phyloP scores from a whole-genome alignment of 92 coral and sea anemone species.

The Epizoanthus ramosus region DNA sequence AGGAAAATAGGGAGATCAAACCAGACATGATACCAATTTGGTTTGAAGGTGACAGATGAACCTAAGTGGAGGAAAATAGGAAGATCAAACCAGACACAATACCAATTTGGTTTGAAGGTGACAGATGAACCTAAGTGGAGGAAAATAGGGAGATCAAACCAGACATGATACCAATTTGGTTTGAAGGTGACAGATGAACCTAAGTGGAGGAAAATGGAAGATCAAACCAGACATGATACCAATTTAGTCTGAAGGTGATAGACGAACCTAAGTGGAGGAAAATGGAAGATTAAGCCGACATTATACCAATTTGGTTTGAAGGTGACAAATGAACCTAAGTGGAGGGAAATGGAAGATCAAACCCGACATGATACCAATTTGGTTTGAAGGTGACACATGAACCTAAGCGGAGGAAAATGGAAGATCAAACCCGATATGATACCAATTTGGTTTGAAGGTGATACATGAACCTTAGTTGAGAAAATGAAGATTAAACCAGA shows the following conservation, averaged over 20 bases:
- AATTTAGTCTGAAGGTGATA: constrained; percentile 79
- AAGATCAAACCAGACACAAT: too few species aligned
- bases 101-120: constrained; percentile 80
- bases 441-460: too few species aligned
- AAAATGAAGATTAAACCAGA: too few species aligned
- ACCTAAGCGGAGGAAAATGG: constrained; percentile 52
- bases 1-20: too few species aligned
- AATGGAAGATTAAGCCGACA: not conserved
- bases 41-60: too few species aligned
- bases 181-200: constrained; percentile 75
- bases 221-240: constrained; percentile 81
- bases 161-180: constrained; percentile 70
- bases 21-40: too few species aligned
- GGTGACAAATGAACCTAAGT: constrained; percentile 59
- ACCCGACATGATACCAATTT: constrained; percentile 79
- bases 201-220: constrained; percentile 86
- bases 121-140: constrained; percentile 71
- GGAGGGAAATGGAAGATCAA: constrained; percentile 85
- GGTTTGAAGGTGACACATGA: constrained; percentile 78
- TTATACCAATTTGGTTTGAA: too few species aligned
- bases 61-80: too few species aligned
- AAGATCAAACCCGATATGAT: not conserved
- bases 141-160: too few species aligned
- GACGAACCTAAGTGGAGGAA: constrained; percentile 68
- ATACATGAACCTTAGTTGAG: too few species aligned